Conservation (phyloP, 1,140 invertebrate genomes). For the Oedothorax gibbosus region DNA sequence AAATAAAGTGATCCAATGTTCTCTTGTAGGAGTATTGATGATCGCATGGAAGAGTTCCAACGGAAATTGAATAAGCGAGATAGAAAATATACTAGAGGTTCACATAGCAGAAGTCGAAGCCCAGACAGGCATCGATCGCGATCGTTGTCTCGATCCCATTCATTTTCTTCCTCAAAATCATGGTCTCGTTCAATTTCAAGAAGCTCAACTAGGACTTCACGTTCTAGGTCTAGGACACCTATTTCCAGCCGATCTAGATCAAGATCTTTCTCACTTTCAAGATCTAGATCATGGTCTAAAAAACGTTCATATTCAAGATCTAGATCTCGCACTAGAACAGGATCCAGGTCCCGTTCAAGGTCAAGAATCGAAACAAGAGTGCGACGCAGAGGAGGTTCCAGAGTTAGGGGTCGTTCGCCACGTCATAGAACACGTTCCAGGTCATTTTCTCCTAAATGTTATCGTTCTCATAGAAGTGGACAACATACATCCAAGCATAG, state of each 20-base stretch:
- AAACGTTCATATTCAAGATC: slow-evolving; percentile 64
- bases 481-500: slow-evolving; percentile 28
- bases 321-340: slow-evolving; percentile 49
- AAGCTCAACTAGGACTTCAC: slow-evolving; percentile 65
- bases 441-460: slow-evolving; percentile 53
- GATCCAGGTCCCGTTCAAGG: slow-evolving; percentile 63
- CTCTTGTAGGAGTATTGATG: slow-evolving; percentile 77
- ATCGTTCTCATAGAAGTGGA: slow-evolving; percentile 18
- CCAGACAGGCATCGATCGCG: slow-evolving; percentile 48
- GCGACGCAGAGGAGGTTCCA: slow-evolving; percentile 36
- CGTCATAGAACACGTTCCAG: slow-evolving; percentile 4
- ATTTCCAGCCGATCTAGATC: slow-evolving; percentile 65
- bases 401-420: slow-evolving; percentile 27
- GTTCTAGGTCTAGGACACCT: slow-evolving; percentile 48
- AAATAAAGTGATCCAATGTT: not conserved
- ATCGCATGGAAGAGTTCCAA: slow-evolving; percentile 86
- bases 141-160: slow-evolving; percentile 21
- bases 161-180: slow-evolving; percentile 61
- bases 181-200: slow-evolving; percentile 63
- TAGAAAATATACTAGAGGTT: not conserved
- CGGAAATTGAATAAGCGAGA: slow-evolving; percentile 74
- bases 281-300: slow-evolving; percentile 65
- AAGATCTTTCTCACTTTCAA: slow-evolving; percentile 63
- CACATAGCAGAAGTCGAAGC: slow-evolving; percentile 74
- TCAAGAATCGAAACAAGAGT: slow-evolving; percentile 58